Evolutionary conservation across 2,888 invertebrate species (phyloP), one percentile per base, ranked within the genome.

Genomic region (Cyaniris semiargus): DNA sequence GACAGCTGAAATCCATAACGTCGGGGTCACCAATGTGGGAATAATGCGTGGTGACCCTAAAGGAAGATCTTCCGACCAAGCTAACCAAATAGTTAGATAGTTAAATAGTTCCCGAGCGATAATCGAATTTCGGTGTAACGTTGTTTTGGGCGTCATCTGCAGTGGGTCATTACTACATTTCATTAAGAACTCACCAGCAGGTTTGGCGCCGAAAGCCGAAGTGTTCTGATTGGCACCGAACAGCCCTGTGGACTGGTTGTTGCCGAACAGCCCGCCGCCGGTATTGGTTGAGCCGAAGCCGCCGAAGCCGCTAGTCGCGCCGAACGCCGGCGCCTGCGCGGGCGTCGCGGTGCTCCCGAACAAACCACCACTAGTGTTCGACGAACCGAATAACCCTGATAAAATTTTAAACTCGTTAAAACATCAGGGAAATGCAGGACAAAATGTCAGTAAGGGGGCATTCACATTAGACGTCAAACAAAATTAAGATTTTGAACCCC

Each of bases 281-380:
- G 95, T 94, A 80, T 88, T 83, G 70, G 79, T 82, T 7, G 86
- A 85, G 87, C 90, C 90, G 81, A 95, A 95, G 0, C 91, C 90
- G 0, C 91, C 91, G 80, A 91, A 91, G 1, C 88, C 87, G 7
- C 95, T 91, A 21, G 95, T 92, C 4, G 95, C 91, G 18, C 97
- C 97, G 89, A 97, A 97, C 6, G 95, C 95, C 4, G 95, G 93
- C 1, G 96, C 93, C 1, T 95, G 88, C 0, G 95, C 85, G 0
- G 90, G 79, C 0, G 90, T 82, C 0, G 88, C 72, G 0, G 86
- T 78, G 1, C 80, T 83, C 3, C 93, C 93, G 84, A 93, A 93
- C 0, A 93, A 83, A 0, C 93, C 90, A 0, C 89, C 87, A 0
- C 87, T 80, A 0, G 90, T 87, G 80, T 85, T 94, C 0, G 95